Percentiles rank a stretch among this genome's conserved stretches.
Conservation (phyloP, 1,140 invertebrate species). For the Rhizoglyphus robini region DNA sequence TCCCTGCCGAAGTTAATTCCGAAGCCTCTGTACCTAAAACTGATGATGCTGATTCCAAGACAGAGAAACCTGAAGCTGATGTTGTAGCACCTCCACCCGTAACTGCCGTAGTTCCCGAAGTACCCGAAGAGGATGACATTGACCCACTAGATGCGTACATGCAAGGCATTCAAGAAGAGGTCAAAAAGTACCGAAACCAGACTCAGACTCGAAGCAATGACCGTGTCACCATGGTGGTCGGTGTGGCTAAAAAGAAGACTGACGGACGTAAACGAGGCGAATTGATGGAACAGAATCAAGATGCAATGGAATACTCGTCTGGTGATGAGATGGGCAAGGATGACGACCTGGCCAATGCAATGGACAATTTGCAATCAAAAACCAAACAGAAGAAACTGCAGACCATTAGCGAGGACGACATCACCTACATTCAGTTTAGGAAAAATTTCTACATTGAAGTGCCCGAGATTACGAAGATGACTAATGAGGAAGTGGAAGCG, state of each 20-base stretch:
- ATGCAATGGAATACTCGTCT: conserved; percentile 90
- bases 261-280: conserved; percentile 65
- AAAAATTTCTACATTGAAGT: conserved; percentile 97
- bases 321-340: conserved; percentile 58
- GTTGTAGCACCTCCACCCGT: background rate
- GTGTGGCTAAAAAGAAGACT: conserved; percentile 67
- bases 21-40: background rate
- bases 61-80: background rate
- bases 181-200: conserved; percentile 45
- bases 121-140: conserved; percentile 59
- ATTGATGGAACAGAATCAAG: conserved; percentile 91
- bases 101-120: conserved; percentile 22
- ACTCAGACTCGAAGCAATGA: conserved; percentile 23
- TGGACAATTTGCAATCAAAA: conserved; percentile 70
- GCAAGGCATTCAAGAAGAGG: conserved; percentile 72
- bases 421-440: conserved; percentile 67
- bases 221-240: conserved; percentile 51
- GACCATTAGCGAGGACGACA: conserved; percentile 49
- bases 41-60: background rate
- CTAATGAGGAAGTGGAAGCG: conserved; percentile 48
- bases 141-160: conserved; percentile 95
- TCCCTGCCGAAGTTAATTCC: too few relatives aligned
- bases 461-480: conserved; percentile 76
- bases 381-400: conserved; percentile 70
- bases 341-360: conserved; percentile 81